Conservation (phyloP, 2,113 vertebrate species). For the western clawed frog (Xenopus tropicalis) region UCB_Xtro_10.0 CM004445.2:2981501-2982000, state of each 20-base stretch:
- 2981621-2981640: conserved; percentile 82
- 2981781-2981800: too few relatives aligned
- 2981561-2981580: too few relatives aligned
- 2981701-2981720: conserved; percentile 88
- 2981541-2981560: too few relatives aligned
- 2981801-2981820: too few relatives aligned
- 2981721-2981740: conserved; percentile 71
- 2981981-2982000: conserved; percentile 86
- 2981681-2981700: conserved; percentile 89
- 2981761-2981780: not conserved
- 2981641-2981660: conserved; percentile 78
- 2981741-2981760: not conserved
- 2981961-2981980: conserved; percentile 82
- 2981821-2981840: too few relatives aligned
- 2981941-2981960: not conserved
- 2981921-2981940: not conserved
- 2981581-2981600: too few relatives aligned
- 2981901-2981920: conserved; percentile 24
- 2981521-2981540: too few relatives aligned
- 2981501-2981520: too few relatives aligned
- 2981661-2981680: conserved; percentile 89
- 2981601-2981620: conserved; percentile 78
- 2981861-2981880: conserved; percentile 41
- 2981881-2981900: conserved; percentile 21
- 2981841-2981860: not conserved